A percentile compares a stretch with the other conserved stretches of the same genome.
phyloP scores from a whole-genome alignment of 2,888 invertebrate species.

The Ophonus ardosiacus region DNA sequence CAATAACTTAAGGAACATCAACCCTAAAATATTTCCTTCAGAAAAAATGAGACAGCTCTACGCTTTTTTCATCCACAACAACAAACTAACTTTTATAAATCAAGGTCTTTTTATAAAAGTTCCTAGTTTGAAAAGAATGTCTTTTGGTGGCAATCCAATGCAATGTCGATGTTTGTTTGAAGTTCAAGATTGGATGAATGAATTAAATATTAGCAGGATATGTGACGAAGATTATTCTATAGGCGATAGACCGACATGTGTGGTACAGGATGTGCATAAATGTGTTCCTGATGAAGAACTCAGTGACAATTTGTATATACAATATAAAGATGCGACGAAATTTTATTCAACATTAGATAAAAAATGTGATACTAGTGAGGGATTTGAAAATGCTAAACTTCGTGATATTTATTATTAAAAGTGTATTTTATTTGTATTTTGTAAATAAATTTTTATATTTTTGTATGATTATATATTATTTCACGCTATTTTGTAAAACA shows the following conservation, averaged over 20 bases:
- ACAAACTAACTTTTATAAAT: conserved; percentile 15
- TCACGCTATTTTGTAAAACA: no score
- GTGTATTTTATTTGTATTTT: not conserved
- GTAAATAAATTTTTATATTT: not conserved
- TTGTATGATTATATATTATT: not conserved
- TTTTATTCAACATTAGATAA: not conserved
- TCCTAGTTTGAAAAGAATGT: conserved; percentile 5
- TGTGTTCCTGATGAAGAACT: not conserved
- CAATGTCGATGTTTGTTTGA: conserved; percentile 27
- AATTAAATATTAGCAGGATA: not conserved
- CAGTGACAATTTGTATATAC: not conserved
- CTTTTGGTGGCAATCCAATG: conserved; percentile 19
- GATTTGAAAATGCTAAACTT: conserved; percentile 29
- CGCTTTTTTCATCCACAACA: conserved; percentile 4
- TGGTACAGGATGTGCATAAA: not conserved
- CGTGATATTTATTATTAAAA: not conserved
- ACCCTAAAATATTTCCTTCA: not conserved
- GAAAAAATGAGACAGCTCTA: not conserved
- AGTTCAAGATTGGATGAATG: not conserved
- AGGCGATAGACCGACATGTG: not conserved
- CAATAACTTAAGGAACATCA: not conserved
- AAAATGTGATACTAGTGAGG: conserved; percentile 22
- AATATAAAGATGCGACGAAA: not conserved
- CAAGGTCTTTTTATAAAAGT: not conserved
- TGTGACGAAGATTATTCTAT: not conserved